Conservation (phyloP, 2,797 vertebrate species). For the Coluber constrictor region DNA sequence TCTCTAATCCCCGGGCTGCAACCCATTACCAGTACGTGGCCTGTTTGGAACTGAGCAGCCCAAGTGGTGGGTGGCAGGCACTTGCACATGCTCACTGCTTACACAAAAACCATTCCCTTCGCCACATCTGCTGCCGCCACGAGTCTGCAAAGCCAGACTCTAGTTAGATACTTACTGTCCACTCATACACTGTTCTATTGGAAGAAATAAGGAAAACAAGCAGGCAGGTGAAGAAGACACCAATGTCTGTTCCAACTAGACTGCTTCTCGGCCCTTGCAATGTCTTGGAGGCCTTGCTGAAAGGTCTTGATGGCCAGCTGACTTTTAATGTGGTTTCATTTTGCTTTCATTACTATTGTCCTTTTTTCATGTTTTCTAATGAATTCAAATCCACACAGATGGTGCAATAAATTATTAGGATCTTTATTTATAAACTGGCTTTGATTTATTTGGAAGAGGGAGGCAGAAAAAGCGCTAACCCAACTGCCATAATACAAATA, state of each 20-base stretch:
- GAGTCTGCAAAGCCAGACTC: background rate
- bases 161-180: background rate
- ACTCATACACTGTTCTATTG: background rate
- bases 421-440: background rate
- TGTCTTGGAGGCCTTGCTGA: background rate
- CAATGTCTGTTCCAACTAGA: background rate
- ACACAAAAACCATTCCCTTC: background rate
- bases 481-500: background rate
- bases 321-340: background rate
- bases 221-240: background rate
- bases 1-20: background rate
- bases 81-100: background rate
- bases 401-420: background rate
- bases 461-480: background rate
- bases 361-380: background rate
- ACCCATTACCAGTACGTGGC: background rate
- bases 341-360: background rate
- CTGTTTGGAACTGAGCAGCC: background rate
- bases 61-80: background rate
- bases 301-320: no score
- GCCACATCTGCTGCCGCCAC: background rate
- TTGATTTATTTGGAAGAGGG: background rate
- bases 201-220: background rate
- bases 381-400: background rate
- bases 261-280: background rate